Evolutionary conservation across 2,888 invertebrate genomes (phyloP), one percentile per base, ranked within the genome.

Genomic region (Patella ulyssiponensis): DNA sequence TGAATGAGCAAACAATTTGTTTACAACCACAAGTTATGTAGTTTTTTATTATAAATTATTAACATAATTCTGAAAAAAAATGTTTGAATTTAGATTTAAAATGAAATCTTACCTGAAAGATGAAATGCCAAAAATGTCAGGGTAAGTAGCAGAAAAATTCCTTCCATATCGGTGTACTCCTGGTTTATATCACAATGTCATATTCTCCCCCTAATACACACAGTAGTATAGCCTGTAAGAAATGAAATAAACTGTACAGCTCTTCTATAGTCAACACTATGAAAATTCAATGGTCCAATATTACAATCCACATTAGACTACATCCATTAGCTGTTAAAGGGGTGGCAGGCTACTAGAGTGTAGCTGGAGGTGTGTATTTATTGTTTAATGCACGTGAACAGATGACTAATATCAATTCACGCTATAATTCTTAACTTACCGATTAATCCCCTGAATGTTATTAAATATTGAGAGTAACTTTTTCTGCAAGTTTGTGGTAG

Each of bases 201-300:
- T 23, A 64, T 64, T 64, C 64, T 64, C 64, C 64, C 64, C 64
- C 23, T 64, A 64, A 20, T 23, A 64, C 64, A 64, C 20, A 64
- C 64, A 64, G 64, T 64, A 64, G 64, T 64, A 20, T 64, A 23
- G 64, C 64, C 64, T 23, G 23, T 64, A 64, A 20, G 20, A 64
- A 23, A 64, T 64, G 20, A 20, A 23, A 64, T 64, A 64, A 64
- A 64, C 64, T 64, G 64, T 20, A 23, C 20, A 64, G 23, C 20
- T 23, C 64, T 64, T 20, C 64, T 64, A 64, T 64, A 64, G 20
- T 23, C 64, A 20, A 64, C 64, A 23, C 23, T 20, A 64, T 64
- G 64, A 64, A 64, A 64, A 64, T 23, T 64, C 64, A 64, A 64
- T 64, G 64, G 64, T 64, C 64, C 64, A 64, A 64, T 64, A 64